Percentiles rank a stretch among this genome's conserved stretches.
Conservation (phyloP, 2,797 vertebrate genomes). For the Borostomias antarcticus region DNA sequence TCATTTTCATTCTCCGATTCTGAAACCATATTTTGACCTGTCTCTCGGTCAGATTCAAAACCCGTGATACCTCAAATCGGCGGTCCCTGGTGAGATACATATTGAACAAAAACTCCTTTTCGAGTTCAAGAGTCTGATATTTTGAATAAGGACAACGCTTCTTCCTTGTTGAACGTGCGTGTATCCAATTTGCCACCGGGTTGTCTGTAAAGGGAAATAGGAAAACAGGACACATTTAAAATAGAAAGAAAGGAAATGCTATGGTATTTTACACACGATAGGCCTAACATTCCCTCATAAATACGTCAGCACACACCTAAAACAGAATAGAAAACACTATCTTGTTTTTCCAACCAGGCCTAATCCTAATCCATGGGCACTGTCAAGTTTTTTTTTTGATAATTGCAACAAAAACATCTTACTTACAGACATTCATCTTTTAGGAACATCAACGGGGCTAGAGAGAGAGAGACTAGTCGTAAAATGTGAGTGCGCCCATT, state of each 20-base stretch:
- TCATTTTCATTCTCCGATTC: conserved; percentile 89
- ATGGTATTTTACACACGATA: not conserved
- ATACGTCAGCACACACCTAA: not conserved
- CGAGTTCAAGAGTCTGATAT: conserved; percentile 87
- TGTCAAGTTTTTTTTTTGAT: conserved; percentile 8
- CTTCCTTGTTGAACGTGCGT: conserved; percentile 84
- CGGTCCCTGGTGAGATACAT: conserved; percentile 89
- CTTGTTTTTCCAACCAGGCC: not conserved
- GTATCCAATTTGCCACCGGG: conserved; percentile 86
- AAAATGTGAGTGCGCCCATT: conserved; percentile 40
- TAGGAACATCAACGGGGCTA: conserved; percentile 14
- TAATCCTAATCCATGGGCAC: conserved; percentile 2
- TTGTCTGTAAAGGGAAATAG: conserved; percentile 69
- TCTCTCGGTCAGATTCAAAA: conserved; percentile 85
- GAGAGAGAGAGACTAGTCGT: conserved; percentile 30
- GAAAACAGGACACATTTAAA: conserved; percentile 2
- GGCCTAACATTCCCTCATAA: not conserved
- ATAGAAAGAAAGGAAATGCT: not conserved
- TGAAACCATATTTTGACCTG: conserved; percentile 92
- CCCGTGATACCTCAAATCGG: conserved; percentile 84
- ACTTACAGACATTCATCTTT: conserved; percentile 3
- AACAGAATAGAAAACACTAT: not conserved
- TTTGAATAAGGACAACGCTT: conserved; percentile 87
- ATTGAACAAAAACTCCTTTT: conserved; percentile 90
- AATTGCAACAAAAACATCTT: not conserved